Conservation (phyloP, 2,797 vertebrate genomes). For the Rhabdophis nuchalis region DNA sequence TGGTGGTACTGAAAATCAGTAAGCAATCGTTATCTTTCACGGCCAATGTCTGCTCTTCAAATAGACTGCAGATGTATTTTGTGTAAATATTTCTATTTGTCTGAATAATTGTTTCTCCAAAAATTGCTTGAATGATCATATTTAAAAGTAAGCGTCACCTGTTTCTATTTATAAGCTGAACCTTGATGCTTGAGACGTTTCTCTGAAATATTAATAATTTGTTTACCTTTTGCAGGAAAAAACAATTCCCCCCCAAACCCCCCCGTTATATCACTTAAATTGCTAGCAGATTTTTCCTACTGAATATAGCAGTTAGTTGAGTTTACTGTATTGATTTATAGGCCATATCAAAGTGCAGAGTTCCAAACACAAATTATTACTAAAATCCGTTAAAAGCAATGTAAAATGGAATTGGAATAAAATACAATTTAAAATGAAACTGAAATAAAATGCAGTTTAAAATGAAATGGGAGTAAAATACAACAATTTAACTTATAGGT, state of each 20-base stretch:
- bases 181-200: not conserved
- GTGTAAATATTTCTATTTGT: not conserved
- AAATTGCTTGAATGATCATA: not conserved
- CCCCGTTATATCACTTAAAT: not conserved
- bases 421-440: no score
- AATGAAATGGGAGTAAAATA: no score
- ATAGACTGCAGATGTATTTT: not conserved
- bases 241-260: not conserved
- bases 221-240: not conserved
- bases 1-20: not conserved
- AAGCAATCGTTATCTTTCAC: not conserved
- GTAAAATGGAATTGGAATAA: no score
- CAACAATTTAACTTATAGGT: no score
- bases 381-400: no score
- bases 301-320: not conserved
- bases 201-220: not conserved
- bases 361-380: no score
- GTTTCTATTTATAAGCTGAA: not conserved
- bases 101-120: not conserved
- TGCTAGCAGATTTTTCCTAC: not conserved
- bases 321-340: no score
- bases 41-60: not conserved
- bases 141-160: not conserved
- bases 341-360: no score
- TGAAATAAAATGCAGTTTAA: no score